Base-by-base conservation (phyloP, 2,888 invertebrate genomes). In the Microplitis manilae region DNA sequence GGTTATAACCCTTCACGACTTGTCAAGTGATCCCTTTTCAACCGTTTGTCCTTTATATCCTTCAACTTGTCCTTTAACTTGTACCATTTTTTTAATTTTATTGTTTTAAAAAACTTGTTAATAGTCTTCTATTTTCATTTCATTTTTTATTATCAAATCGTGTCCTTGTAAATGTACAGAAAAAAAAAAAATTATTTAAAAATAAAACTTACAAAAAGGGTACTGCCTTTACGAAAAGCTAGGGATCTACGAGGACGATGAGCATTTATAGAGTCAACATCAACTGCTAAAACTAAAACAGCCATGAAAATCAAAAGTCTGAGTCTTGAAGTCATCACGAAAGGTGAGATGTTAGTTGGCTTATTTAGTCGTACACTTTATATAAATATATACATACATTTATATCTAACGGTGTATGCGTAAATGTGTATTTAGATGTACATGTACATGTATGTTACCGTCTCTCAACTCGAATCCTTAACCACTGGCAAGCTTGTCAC, bases 181-280 rank as follows among this genome's bases (percentile, higher is more conserved):
- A 30, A 30, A 30, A 30, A 30, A 30, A 30, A 38, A 50, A 50
- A 17, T 38, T 8, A n/a, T 65, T 38, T 67, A 6, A 5, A 39
- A 61, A n/a, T 68, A 62, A 41, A 41, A 90, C 90, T 90, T 81
- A 90, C 90, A 81, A 89, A 90, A 80, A 87, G 89, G 61, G 86
- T 84, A 84, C 87, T 87, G 72, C 89, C 89, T 79, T 88, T 87
- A 39, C 81, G 84, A 69, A 90, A 90, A 39, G 87, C 85, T 75
- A 89, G 79, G 62, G 82, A 80, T 78, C 90, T 86, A 76, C 83
- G 86, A 75, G 78, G 77, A 73, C 85, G 64, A 5, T 50, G 30
- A n/a, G 13, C 20, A 20, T 40, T 59, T 70, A 68, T 68, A 8
- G 78, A 71, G 73, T 69, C 75, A 72, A 77, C 70, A 60, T 74